Evolutionary conservation across 2,888 invertebrate species (phyloP), one percentile per base, ranked within the genome.

Genomic region (Glyphotaelius pellucidus): DNA sequence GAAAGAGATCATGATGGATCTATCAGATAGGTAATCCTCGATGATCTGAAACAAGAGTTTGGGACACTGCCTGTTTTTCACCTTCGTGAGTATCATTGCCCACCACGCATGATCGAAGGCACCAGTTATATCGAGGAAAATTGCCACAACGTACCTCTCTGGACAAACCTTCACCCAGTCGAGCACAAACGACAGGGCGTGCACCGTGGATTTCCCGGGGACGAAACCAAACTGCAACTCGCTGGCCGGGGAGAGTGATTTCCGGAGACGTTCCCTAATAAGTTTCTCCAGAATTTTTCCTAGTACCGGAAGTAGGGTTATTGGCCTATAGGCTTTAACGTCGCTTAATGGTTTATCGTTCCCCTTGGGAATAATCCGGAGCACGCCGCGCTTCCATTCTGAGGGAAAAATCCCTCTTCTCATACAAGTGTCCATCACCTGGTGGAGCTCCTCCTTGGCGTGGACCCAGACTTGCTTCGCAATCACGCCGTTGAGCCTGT

Each of bases 21-120:
- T 80, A 4, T 91, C 81, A 0, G 32, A 31, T 35, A 93, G 91
- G 67, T 93, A 94, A 67, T 80, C 52, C 3, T 35, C 4, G 19
- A 9, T n/a, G 93, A 19, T 30, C 90, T 81, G 7, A 47, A 91
- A 92, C 9, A 93, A 90, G 47, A 93, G 81, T 1, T 90, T 84
- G 25, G 93, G 92, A 32, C 92, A 35, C 7, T 67, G 35, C 19
- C 85, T 81, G 14, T 83, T 42, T 67, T 14, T 93, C 0, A 94
- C 91, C 87, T 94, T 94, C n/a, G 3, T 3, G 0, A 94, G 35
- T 0, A 94, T 94, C 85, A 94, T 93, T 0, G 94, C 94, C 94
- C 94, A 94, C 94, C 94, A 94, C 3, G 94, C 94, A 84, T 93
- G 94, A 89, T 94, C 93, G 90, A 94, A 94, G 9, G 94, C 94